Base-by-base conservation (phyloP, 2,113 vertebrate species). In the Callipepla californica region DNA sequence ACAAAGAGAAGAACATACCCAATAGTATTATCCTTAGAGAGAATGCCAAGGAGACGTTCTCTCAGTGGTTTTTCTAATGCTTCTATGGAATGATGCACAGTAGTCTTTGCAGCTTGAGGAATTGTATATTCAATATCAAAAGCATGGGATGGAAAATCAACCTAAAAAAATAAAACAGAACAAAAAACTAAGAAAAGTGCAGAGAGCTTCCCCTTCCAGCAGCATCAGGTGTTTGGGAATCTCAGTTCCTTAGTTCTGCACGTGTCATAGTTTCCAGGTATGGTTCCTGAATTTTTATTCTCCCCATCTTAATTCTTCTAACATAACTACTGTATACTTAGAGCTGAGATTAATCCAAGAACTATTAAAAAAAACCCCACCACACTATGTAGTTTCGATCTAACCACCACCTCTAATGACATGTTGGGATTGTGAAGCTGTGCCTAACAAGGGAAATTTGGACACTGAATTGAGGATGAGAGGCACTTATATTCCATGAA, bases 101-200 rank as follows among this genome's bases (percentile, higher is more conserved):
- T 86, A 87, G 95, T 96, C 47, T 96, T 96, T 32, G 95, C 96
- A 91, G 98, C 97, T 72, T 98, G 97, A 70, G 99, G 99, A 86
- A 97, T 97, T 82, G 98, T 98, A 84, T 99, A 99, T 75, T 99
- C 96, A 93, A 99, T 97, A 72, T 99, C 98, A 96, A 98, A 97
- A 13, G 96, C 16, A 44, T 98, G 97, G 72, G 93, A 98, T 59
- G 99, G 99, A 50, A 99, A 99, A 78, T 99, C 98, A 97, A 99
- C 98, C 99, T 99, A n/a, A 17, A 92, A 61, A 91, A 80, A 40
- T 9, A 40, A 40, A 40, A 40, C 40, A 40, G 11, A 40, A 40
- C 40, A 40, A 63, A 82, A 62, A 85, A 23, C 59, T 23, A 76
- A 69, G 55, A 82, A 65, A 20, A 79, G 5, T 4, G 51, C 18